A percentile compares a stretch with the other conserved stretches of the same genome.
Conservation (phyloP, 1,140 invertebrate genomes). For the Argopecten irradians region DNA sequence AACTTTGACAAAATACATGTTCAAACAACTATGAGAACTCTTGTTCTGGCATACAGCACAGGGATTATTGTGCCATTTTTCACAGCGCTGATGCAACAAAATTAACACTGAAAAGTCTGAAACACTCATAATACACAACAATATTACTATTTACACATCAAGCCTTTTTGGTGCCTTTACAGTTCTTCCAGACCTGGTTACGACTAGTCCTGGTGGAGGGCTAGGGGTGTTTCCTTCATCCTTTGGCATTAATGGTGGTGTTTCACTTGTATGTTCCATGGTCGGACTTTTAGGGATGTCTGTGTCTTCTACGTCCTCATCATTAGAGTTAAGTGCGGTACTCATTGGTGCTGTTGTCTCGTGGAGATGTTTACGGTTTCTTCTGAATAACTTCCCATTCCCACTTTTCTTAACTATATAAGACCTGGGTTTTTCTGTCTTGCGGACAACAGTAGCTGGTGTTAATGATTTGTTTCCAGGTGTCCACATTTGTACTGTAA, state of each 20-base stretch:
- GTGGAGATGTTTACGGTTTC: conserved; percentile 31
- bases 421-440: conserved; percentile 28
- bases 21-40: neutral
- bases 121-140: neutral
- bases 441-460: conserved; percentile 27
- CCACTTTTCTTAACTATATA: conserved; percentile 16
- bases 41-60: conserved; percentile 9
- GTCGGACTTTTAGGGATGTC: conserved; percentile 27
- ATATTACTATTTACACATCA: neutral
- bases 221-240: neutral
- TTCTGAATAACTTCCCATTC: conserved; percentile 19
- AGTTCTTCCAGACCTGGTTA: conserved; percentile 30
- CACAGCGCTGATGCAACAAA: neutral
- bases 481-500: conserved; percentile 25
- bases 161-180: conserved; percentile 18
- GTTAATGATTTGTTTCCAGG: conserved; percentile 4
- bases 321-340: neutral
- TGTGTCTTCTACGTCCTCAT: neutral
- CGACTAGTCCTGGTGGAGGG: neutral
- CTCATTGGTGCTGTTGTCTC: neutral
- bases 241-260: neutral
- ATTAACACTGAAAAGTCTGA: neutral
- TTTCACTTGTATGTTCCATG: neutral
- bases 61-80: neutral
- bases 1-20: neutral